Evolutionary conservation across 2,797 vertebrate genomes (phyloP).

Genomic region (Furcifer pardalis): DNA sequence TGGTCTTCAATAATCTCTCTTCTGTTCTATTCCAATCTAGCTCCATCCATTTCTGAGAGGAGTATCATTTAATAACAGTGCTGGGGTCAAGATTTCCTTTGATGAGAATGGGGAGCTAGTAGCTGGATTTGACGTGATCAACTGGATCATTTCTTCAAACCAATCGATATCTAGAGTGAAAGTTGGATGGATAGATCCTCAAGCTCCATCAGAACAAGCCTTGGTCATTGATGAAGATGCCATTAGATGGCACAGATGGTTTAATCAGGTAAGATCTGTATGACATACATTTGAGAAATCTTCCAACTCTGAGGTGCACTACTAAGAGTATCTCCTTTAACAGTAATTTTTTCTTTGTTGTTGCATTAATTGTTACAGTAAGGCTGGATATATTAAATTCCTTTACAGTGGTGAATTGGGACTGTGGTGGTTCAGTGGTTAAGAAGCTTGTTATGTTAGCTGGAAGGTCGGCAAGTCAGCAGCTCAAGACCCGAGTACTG

Average conservation of each 20-base stretch:
- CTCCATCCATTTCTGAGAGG: not conserved
- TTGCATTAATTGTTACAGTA: too few relatives aligned
- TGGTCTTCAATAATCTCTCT: not conserved
- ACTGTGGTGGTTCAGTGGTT: too few relatives aligned
- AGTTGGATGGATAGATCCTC: not conserved
- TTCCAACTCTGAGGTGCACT: too few relatives aligned
- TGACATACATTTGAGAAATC: too few relatives aligned
- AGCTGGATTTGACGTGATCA: not conserved
- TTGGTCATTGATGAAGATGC: not conserved
- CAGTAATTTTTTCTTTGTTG: too few relatives aligned
- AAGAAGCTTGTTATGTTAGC: too few relatives aligned
- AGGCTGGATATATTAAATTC: too few relatives aligned
- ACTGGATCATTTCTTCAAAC: not conserved
- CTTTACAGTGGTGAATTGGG: too few relatives aligned
- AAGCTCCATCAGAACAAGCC: not conserved
- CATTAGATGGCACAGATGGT: not conserved
- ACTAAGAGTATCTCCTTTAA: too few relatives aligned
- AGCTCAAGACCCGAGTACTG: too few relatives aligned
- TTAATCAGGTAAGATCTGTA: not conserved
- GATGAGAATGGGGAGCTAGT: not conserved
- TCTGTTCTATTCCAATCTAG: not conserved
- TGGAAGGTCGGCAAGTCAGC: too few relatives aligned
- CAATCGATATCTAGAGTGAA: not conserved
- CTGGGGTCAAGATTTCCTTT: not conserved
- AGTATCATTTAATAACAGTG: constrained; percentile 12